Evolutionary conservation across 2,888 invertebrate species (phyloP).

Genomic region (Hirtodrosophila duncani): DNA sequence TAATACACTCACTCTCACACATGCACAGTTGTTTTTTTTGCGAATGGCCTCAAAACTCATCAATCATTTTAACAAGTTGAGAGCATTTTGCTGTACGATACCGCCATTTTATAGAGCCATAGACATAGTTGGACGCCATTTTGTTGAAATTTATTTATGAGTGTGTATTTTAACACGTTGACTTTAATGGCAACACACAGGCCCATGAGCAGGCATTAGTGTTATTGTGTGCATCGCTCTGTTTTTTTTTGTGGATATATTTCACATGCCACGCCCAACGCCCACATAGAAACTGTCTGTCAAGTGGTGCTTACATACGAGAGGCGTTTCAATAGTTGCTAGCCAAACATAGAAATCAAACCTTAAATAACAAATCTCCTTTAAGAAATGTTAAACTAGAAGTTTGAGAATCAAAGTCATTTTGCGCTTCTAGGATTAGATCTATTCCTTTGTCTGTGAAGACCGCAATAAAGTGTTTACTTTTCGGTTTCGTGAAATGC

Average conservation of each 20-base stretch:
- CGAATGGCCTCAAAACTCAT: constrained; percentile 24
- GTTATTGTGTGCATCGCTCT: constrained; percentile 1
- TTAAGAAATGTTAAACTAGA: too few relatives aligned
- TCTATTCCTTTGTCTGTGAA: too few relatives aligned
- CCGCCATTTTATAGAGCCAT: constrained; percentile 45
- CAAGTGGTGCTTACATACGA: too few relatives aligned
- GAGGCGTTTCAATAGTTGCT: too few relatives aligned
- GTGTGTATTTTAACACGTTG: constrained; percentile 4
- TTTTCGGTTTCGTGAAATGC: too few relatives aligned
- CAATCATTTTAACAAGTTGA: constrained; percentile 43
- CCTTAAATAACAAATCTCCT: too few relatives aligned
- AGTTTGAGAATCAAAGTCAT: too few relatives aligned
- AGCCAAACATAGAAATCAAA: too few relatives aligned
- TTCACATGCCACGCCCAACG: not conserved
- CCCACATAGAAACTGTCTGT: too few relatives aligned
- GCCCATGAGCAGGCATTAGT: not conserved
- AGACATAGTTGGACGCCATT: constrained; percentile 37
- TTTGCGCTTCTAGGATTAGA: too few relatives aligned
- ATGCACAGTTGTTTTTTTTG: constrained; percentile 13
- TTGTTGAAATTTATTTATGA: constrained; percentile 23
- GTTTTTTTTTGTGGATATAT: constrained; percentile 1
- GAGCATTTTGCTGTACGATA: constrained; percentile 19
- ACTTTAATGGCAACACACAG: too few relatives aligned
- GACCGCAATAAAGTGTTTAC: too few relatives aligned
- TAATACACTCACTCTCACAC: constrained; percentile 8